Base-by-base conservation (phyloP, 2,888 invertebrate genomes). In the Rhingia campestris region DNA sequence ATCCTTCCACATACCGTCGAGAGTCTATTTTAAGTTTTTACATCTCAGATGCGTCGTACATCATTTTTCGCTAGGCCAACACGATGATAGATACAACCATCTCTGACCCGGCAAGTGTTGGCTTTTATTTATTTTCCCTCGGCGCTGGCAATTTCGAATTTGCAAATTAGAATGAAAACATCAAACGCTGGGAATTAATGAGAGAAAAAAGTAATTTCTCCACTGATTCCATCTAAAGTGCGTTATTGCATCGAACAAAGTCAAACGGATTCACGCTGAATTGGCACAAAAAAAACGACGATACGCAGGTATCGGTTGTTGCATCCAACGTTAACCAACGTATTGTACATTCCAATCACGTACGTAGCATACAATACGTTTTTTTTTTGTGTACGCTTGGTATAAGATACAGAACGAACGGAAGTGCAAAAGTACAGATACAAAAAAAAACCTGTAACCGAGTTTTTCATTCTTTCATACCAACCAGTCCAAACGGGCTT, bases 241-340 rank as follows among this genome's bases (percentile, higher is more conserved):
- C 59, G 70, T 56, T 56, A 37, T 37, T 45, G 51, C 14, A 56
- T 35, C 56, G 10, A 56, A 45, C 37, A 53, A 10, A 61, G 32
- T 61, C 45, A 22, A 64, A 54, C 47, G 66, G 66, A 67, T 43
- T 69, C 53, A 54, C 53, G n/a, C 37, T 58, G 43, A 70, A 70
- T 64, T 64, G 54, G 70, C 63, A 70, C 70, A 63, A 45, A 41
- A 53, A n/a, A 22, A 22, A 2, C 22, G 22, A 22, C 22, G 22
- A 1, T 2, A 22, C 37, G 35, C 54, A 69, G 49, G 30, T 49
- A 22, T 22, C 59, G 43, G 32, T 37, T 33, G 45, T 37, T 47
- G 35, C 37, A 56, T 56, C 4, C 32, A 43, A 12, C 53, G 53
- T 43, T n/a, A n/a, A n/a, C n/a, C 51, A 51, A 7, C 6, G 6